Evolutionary conservation across 2,888 invertebrate genomes (phyloP).

Genomic region (Aphidoletes aphidimyza): DNA sequence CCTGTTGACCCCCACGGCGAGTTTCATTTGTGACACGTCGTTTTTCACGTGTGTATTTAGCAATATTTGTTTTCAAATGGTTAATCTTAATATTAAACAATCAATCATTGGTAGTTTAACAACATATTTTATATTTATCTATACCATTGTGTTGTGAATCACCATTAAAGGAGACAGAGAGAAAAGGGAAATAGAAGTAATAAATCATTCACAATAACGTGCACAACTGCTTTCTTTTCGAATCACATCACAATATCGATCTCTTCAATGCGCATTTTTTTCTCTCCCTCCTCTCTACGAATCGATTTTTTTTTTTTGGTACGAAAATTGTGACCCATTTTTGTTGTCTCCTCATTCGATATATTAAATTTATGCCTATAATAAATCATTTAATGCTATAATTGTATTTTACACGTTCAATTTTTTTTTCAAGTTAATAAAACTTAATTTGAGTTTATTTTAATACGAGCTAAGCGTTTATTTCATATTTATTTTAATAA

Average conservation of each 20-base stretch:
- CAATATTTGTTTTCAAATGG: not conserved
- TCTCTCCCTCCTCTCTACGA: not conserved
- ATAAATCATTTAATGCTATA: not conserved
- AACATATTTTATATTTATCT: constrained; percentile 16
- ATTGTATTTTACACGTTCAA: constrained; percentile 5
- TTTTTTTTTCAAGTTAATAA: too few species aligned
- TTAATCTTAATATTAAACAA: constrained; percentile 26
- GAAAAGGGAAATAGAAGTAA: not conserved
- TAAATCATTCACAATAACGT: not conserved
- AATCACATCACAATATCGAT: constrained; percentile 12
- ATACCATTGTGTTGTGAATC: constrained; percentile 34
- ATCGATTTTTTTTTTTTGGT: not conserved
- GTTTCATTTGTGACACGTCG: too few species aligned
- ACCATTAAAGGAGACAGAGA: not conserved
- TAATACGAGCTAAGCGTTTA: not conserved
- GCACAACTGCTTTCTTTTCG: not conserved
- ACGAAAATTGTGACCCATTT: not conserved
- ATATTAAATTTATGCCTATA: not conserved
- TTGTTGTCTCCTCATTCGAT: not conserved
- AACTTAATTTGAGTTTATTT: constrained; percentile 6
- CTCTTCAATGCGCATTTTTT: not conserved
- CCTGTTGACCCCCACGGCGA: too few species aligned
- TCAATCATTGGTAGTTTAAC: constrained; percentile 38
- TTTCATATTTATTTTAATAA: not conserved
- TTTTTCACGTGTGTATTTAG: not conserved